Percentiles rank a stretch among this genome's conserved stretches.
Evolutionary conservation across 2,797 vertebrate genomes (phyloP).

Genomic region (Tauraco hartlaubi): DNA sequence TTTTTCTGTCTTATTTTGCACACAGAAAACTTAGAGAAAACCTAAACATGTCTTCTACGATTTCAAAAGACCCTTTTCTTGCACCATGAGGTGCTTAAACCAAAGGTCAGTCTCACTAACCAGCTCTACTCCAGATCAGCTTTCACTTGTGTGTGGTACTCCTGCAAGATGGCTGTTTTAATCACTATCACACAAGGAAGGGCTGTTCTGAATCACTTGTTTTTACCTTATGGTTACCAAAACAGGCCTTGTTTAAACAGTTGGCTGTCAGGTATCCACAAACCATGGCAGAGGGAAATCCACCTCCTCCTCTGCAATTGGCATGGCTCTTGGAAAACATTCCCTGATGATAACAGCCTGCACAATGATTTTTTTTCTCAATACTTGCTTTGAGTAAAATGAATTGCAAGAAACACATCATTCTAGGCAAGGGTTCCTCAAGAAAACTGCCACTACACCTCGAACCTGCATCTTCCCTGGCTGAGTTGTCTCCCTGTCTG

Average conservation of each 20-base stretch:
- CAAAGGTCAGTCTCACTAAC: background rate
- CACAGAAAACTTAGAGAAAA: background rate
- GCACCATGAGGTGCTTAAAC: background rate
- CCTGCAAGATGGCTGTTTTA: background rate
- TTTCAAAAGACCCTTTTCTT: background rate
- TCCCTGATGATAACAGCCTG: background rate
- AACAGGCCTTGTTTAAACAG: slow-evolving; percentile 29
- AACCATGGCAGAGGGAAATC: slow-evolving; percentile 17
- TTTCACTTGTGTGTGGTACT: background rate
- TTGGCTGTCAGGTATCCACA: slow-evolving; percentile 37
- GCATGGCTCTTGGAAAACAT: slow-evolving; percentile 24
- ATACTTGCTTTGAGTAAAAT: background rate
- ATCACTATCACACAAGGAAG: background rate
- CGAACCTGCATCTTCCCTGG: background rate
- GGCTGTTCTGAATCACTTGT: background rate
- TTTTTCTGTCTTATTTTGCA: background rate
- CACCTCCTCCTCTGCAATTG: slow-evolving; percentile 27
- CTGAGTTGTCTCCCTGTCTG: background rate
- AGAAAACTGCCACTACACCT: background rate
- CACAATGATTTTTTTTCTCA: background rate
- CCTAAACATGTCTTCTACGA: background rate
- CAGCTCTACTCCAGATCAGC: background rate
- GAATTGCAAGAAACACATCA: background rate
- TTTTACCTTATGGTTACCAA: background rate
- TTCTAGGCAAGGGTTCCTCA: background rate